A percentile compares a stretch with the other conserved stretches of the same genome.
phyloP scores from a whole-genome alignment of 2,888 invertebrate genomes.

The Encarsia formosa region DNA sequence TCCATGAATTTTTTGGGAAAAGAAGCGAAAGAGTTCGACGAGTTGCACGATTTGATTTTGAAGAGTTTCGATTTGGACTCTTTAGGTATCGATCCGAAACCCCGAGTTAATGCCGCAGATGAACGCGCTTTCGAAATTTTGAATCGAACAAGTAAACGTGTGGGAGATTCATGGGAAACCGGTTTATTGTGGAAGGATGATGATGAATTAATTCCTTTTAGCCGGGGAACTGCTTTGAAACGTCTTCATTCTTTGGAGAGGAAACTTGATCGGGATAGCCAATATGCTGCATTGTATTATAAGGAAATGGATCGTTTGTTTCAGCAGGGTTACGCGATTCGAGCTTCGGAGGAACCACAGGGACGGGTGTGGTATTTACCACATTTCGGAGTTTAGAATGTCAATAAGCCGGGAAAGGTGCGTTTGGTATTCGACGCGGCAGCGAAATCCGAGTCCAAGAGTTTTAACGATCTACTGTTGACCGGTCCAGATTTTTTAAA shows the following conservation, averaged over 20 bases:
- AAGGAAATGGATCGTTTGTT: neutral
- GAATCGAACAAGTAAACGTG: neutral
- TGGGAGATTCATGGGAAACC: neutral
- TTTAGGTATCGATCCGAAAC: too few species aligned
- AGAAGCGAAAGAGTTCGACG: too few species aligned
- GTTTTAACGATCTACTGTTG: neutral
- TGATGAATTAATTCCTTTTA: neutral
- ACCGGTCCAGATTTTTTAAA: neutral
- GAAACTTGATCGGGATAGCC: neutral
- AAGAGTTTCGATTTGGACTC: too few species aligned
- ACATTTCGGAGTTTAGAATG: neutral
- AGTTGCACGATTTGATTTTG: too few species aligned
- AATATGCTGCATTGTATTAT: neutral
- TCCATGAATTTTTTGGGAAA: too few species aligned
- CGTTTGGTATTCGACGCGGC: neutral
- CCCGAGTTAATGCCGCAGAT: too few species aligned
- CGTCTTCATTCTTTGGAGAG: neutral
- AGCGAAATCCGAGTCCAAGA: neutral
- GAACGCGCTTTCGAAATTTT: neutral
- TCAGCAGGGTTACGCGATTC: neutral
- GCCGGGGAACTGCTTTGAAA: neutral
- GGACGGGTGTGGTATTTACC: neutral
- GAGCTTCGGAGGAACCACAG: neutral
- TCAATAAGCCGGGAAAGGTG: slow-evolving; percentile 1
- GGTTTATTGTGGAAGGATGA: neutral